Percentiles rank a stretch among this genome's conserved stretches.
Conservation (phyloP, 2,888 invertebrate genomes). For the Caenorhabditis imperialis region DNA sequence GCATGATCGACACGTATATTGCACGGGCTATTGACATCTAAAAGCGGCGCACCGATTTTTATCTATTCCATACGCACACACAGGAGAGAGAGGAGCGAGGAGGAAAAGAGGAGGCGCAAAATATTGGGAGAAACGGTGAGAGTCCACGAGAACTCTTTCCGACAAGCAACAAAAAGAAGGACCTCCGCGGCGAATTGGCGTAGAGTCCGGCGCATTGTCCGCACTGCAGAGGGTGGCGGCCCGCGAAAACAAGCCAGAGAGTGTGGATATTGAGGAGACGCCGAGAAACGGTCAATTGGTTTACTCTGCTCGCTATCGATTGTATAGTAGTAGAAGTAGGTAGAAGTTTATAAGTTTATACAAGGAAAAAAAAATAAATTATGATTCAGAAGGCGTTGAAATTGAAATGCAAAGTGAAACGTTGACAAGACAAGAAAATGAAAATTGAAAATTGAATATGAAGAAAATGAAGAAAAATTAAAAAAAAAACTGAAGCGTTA, state of each 20-base stretch:
- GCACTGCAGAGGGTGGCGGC: constrained; percentile 6
- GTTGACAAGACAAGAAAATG: too few species aligned
- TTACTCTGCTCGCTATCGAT: too few species aligned
- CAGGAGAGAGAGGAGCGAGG: constrained; percentile 9
- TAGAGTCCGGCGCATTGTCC: constrained; percentile 31
- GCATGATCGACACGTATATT: constrained; percentile 49
- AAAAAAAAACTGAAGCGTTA: too few species aligned
- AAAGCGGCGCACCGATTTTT: constrained; percentile 49
- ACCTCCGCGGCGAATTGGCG: constrained; percentile 27
- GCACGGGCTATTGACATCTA: constrained; percentile 54
- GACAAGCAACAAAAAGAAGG: constrained; percentile 6
- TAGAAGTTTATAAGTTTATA: too few species aligned
- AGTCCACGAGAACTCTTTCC: constrained; percentile 21
- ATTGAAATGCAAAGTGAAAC: too few species aligned
- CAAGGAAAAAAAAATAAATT: too few species aligned
- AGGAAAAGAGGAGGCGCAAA: constrained; percentile 23
- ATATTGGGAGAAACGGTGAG: constrained; percentile 41
- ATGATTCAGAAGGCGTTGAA: too few species aligned
- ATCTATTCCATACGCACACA: constrained; percentile 29
- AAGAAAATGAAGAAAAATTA: too few species aligned
- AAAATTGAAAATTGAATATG: too few species aligned
- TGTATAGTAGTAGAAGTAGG: too few species aligned
- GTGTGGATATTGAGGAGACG: too few species aligned
- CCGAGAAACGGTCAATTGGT: too few species aligned
- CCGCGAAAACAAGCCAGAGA: constrained; percentile 1